Conservation (phyloP, 2,113 vertebrate genomes). For the Phalacrocorax aristotelis region DNA sequence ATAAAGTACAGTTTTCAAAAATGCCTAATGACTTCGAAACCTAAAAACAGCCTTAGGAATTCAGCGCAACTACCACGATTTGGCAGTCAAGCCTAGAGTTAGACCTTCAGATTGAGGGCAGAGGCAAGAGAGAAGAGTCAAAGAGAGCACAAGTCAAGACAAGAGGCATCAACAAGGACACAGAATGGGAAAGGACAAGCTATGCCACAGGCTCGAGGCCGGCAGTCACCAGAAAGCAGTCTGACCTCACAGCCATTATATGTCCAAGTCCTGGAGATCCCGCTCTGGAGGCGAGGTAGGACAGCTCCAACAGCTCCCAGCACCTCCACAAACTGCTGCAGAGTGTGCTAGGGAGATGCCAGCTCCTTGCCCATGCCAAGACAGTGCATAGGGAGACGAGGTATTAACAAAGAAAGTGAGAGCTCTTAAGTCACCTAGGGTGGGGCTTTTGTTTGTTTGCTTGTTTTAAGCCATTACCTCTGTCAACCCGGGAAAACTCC, state of each 20-base stretch:
- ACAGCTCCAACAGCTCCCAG: not conserved
- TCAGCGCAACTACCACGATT: not conserved
- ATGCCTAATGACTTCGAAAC: not conserved
- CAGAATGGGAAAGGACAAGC: not conserved
- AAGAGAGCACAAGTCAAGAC: not conserved
- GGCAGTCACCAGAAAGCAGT: not conserved
- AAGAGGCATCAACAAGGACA: not conserved
- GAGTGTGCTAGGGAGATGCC: not conserved
- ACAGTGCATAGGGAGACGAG: not conserved
- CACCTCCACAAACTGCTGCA: not conserved
- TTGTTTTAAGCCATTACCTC: not conserved
- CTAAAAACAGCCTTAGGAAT: not conserved
- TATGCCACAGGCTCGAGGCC: not conserved
- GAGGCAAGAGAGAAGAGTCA: not conserved
- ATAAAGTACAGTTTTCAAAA: not conserved
- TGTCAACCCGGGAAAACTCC: not conserved
- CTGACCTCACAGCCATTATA: not conserved
- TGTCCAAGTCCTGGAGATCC: not conserved
- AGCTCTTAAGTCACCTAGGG: not conserved
- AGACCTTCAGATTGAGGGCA: not conserved
- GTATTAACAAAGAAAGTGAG: not conserved
- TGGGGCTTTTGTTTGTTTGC: too few species aligned
- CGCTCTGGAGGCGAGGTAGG: rapidly evolving
- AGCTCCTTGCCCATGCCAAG: not conserved
- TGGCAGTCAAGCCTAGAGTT: not conserved